Evolutionary conservation across 2,888 invertebrate species (phyloP), one percentile per base, ranked within the genome.

Genomic region (Hypena proboscidalis): DNA sequence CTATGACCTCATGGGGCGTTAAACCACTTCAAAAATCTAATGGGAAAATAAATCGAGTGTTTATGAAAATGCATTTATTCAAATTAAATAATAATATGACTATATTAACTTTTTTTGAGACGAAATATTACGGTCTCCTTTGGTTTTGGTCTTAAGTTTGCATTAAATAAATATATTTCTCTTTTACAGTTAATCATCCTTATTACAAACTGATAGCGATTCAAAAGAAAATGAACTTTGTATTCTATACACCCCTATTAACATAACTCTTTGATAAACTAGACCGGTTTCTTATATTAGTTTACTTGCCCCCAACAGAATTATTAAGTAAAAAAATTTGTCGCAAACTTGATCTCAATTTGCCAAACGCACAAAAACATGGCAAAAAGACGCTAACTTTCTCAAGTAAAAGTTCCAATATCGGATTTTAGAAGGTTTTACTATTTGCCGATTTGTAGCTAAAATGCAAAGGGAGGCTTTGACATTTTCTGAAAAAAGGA

Each of bases 291-390:
- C n/a, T n/a, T n/a, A n/a, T n/a, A n/a, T 35, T 35, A 35, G 23
- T 35, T 41, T 30, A 4, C 22, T 34, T 22, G 23, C 4, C 13
- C 11, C 5, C 19, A 10, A 23, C 21, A 29, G 23, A 41, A 41
- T n/a, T 29, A 29, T 29, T 22, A 29, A 29, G 17, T 19, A 7
- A 33, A 34, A 40, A 33, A 40, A 9, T 21, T 22, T 6, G 17
- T 39, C 15, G 26, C 7, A 3, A 34, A 34, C 17, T 29, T 22
- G 34, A 34, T 41, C 29, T 23, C 41, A 41, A 41, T 34, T 41
- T 40, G 34, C 13, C 9, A 29, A 34, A 34, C 27, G 26, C 33
- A 33, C 21, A 38, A 30, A 41, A 27, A 27, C 33, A 34, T 33
- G 27, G 26, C 33, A 13, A 26, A 27, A 13, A 15, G 26, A 20